A percentile compares a stretch with the other conserved stretches of the same genome.
Evolutionary conservation across 2,113 vertebrate genomes (phyloP).

Genomic region (Microtus richardsoni): DNA sequence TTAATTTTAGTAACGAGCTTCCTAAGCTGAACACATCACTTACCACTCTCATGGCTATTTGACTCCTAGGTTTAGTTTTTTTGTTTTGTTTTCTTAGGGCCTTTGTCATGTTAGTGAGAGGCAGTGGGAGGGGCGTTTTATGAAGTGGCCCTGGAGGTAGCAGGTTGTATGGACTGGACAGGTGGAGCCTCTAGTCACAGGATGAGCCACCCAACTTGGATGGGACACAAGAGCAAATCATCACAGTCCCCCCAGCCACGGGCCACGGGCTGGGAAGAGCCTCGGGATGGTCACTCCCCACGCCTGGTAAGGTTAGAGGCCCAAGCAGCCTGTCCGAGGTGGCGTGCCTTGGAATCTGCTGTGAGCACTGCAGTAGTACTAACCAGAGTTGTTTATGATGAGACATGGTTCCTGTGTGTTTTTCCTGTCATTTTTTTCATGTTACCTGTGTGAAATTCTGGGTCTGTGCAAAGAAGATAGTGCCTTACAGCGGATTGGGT

Average conservation of each 20-base stretch:
- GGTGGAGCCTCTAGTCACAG: neutral
- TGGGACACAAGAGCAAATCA: neutral
- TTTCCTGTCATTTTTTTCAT: neutral
- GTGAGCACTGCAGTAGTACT: constrained; percentile 75
- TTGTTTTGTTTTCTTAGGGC: constrained; percentile 56
- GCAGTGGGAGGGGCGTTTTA: constrained; percentile 8
- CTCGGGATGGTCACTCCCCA: constrained; percentile 33
- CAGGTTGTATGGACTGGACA: neutral
- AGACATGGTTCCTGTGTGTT: constrained; percentile 55
- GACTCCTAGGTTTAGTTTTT: constrained; percentile 68
- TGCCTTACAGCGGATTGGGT: neutral
- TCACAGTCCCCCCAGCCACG: neutral
- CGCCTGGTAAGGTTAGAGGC: constrained; percentile 73
- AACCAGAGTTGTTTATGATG: constrained; percentile 67
- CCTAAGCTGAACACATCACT: constrained; percentile 82
- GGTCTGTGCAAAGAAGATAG: neutral
- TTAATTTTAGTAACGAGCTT: constrained; percentile 84
- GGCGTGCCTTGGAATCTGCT: constrained; percentile 82
- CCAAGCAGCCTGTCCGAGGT: constrained; percentile 68
- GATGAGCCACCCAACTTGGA: neutral
- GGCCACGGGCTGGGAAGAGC: constrained; percentile 58
- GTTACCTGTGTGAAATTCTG: neutral
- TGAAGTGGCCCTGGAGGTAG: constrained; percentile 14
- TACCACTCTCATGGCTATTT: constrained; percentile 67
- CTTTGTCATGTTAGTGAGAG: constrained; percentile 43